Conservation (phyloP, 2,113 vertebrate species). For the Protomyctophum bolini region DNA sequence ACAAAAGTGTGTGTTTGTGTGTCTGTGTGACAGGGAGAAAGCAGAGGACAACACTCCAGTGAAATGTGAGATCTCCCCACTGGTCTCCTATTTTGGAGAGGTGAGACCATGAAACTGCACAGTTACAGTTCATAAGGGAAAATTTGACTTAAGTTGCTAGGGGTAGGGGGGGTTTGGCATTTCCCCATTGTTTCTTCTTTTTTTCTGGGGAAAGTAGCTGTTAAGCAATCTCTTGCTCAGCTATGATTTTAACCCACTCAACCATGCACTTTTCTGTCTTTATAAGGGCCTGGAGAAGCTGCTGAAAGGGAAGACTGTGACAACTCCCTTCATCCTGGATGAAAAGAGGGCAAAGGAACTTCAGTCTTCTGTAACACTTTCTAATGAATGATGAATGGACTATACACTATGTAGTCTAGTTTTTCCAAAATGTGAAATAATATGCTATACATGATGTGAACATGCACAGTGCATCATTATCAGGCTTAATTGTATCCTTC, state of each 20-base stretch:
- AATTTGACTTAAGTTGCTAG: background rate
- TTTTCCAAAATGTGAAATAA: too few relatives aligned
- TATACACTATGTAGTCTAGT: too few relatives aligned
- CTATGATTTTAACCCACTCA: background rate
- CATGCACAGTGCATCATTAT: too few relatives aligned
- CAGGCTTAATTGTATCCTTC: too few relatives aligned
- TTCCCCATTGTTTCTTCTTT: too few relatives aligned
- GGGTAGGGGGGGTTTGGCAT: too few relatives aligned
- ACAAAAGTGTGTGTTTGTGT: background rate
- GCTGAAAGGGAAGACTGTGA: conserved; percentile 77
- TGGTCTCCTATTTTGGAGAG: conserved; percentile 94
- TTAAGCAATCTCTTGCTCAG: background rate
- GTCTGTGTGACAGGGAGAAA: conserved; percentile 63
- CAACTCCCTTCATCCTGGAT: conserved; percentile 82
- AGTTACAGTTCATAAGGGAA: background rate
- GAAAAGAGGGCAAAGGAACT: conserved; percentile 58
- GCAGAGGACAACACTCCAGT: conserved; percentile 68
- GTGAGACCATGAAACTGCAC: conserved; percentile 71
- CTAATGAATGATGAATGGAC: background rate
- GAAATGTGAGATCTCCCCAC: conserved; percentile 89
- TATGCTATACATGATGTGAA: too few relatives aligned
- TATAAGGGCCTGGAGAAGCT: conserved; percentile 84
- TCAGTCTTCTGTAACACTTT: conserved; percentile 21
- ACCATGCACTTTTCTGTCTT: background rate
- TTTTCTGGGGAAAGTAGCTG: background rate